Conservation (phyloP, 2,797 vertebrate species). For the Cephalopachus bancanus region DNA sequence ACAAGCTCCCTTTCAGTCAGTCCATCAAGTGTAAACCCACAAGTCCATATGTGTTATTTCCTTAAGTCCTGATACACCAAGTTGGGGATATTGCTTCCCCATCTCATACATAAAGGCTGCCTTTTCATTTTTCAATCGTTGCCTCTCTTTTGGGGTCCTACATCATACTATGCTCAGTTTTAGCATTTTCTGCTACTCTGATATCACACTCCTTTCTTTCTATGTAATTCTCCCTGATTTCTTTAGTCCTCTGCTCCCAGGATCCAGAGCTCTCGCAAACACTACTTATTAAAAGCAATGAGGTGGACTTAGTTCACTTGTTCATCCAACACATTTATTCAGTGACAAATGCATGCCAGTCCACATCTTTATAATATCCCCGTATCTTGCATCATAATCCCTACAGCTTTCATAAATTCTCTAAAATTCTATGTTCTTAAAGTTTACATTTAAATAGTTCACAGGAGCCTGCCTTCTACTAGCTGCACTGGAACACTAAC, state of each 20-base stretch:
- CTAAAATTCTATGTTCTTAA: constrained; percentile 5
- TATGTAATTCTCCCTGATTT: not conserved
- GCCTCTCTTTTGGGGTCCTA: not conserved
- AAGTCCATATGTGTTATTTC: not conserved
- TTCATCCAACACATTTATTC: not conserved
- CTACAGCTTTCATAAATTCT: constrained; percentile 28
- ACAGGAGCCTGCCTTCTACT: not conserved
- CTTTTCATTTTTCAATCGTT: not conserved
- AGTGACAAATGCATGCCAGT: not conserved
- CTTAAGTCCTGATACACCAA: not conserved
- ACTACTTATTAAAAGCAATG: not conserved
- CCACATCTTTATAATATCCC: not conserved
- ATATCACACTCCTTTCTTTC: not conserved
- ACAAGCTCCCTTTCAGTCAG: not conserved
- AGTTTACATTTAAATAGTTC: not conserved
- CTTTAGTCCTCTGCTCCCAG: not conserved
- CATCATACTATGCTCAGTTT: not conserved
- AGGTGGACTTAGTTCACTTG: not conserved
- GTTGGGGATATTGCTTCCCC: not conserved
- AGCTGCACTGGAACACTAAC: not conserved
- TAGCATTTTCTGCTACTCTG: not conserved
- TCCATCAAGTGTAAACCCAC: not conserved
- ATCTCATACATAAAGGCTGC: not conserved
- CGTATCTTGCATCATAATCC: not conserved
- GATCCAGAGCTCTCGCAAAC: not conserved